Percentiles rank a stretch among this genome's conserved stretches.
phyloP scores from a whole-genome alignment of 1,140 invertebrate genomes.

The Apis florea region DNA sequence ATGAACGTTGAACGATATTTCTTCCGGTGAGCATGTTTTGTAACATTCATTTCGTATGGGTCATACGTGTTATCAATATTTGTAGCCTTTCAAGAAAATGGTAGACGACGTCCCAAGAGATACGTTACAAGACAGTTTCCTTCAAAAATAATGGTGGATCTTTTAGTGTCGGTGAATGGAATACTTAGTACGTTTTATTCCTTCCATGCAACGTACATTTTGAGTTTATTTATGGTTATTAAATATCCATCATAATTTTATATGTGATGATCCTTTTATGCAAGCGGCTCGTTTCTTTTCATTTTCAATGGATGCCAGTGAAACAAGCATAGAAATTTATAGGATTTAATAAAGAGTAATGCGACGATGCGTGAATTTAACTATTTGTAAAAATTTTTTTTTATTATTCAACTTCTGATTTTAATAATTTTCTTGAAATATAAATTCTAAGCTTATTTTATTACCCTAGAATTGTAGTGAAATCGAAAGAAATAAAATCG shows the following conservation, averaged over 20 bases:
- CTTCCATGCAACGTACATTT: neutral
- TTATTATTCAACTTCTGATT: no score
- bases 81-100: neutral
- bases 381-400: no score
- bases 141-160: neutral
- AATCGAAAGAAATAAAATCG: neutral
- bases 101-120: neutral
- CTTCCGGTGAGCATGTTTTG: slow-evolving; percentile 6
- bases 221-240: no score
- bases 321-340: neutral
- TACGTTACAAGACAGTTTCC: neutral
- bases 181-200: neutral
- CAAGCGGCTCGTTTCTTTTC: neutral
- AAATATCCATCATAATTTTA: neutral
- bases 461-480: no score
- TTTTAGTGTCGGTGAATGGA: neutral
- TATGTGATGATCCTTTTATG: neutral
- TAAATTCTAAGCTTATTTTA: neutral
- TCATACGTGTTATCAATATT: slow-evolving; percentile 25
- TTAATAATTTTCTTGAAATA: no score
- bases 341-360: neutral
- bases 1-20: slow-evolving; percentile 12
- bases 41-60: slow-evolving; percentile 14
- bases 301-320: neutral
- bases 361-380: neutral